phyloP scores from a whole-genome alignment of 1,140 invertebrate species.

The Drosophila bocki region DNA sequence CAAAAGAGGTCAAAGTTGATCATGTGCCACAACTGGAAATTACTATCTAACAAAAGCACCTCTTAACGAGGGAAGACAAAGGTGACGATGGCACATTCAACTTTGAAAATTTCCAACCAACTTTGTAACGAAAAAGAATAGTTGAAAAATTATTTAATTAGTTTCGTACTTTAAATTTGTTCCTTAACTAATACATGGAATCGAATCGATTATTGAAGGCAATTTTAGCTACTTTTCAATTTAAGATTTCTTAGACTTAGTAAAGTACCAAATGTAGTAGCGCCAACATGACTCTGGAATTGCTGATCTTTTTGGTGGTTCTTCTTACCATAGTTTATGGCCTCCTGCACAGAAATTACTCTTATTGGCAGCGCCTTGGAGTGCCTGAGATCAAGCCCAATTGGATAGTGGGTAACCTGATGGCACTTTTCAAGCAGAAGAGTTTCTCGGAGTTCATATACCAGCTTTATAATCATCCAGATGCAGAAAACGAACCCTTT shows the following conservation, averaged over 20 bases:
- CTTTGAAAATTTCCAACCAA: not conserved
- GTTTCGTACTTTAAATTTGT: not conserved
- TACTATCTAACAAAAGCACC: constrained; percentile 15
- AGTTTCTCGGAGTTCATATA: constrained; percentile 64
- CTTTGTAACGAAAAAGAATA: not conserved
- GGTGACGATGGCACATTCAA: not conserved
- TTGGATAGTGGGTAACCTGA: constrained; percentile 81
- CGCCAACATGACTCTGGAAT: constrained; percentile 37
- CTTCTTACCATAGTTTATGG: constrained; percentile 17
- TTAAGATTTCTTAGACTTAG: not conserved
- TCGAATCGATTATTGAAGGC: not conserved
- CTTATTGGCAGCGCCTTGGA: constrained; percentile 82
- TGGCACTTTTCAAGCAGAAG: constrained; percentile 49
- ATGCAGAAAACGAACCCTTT: constrained; percentile 60
- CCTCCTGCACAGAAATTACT: constrained; percentile 50
- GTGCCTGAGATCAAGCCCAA: constrained; percentile 79
- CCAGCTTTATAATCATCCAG: constrained; percentile 69
- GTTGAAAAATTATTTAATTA: not conserved
- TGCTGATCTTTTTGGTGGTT: constrained; percentile 20
- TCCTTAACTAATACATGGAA: not conserved
- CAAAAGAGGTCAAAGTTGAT: constrained; percentile 82
- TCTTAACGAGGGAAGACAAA: not conserved
- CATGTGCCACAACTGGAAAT: constrained; percentile 51
- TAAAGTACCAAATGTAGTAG: not conserved
- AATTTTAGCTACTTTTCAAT: not conserved